Conservation (phyloP, 2,797 vertebrate genomes). For the Garrulus glandarius region DNA sequence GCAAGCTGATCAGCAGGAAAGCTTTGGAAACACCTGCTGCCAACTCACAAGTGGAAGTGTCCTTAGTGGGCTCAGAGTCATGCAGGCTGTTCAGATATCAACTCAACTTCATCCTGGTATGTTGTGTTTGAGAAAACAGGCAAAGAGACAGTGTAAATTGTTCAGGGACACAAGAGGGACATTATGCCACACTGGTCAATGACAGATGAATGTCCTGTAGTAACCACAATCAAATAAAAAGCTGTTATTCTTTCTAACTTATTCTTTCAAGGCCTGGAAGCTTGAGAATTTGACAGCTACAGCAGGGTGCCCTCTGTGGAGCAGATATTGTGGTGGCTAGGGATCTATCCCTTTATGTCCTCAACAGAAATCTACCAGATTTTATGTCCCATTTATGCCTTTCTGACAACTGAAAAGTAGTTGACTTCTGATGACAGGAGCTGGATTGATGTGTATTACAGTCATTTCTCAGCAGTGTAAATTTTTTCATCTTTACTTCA, state of each 20-base stretch:
- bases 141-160: background rate
- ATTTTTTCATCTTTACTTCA: background rate
- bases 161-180: background rate
- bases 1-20: background rate
- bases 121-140: background rate
- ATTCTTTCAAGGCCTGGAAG: background rate
- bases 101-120: background rate
- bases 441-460: background rate
- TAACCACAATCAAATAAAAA: background rate
- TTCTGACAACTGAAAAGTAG: background rate
- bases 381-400: background rate
- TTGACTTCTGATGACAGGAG: background rate
- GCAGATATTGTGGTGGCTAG: background rate
- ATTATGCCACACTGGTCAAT: background rate
- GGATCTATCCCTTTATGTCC: background rate
- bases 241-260: background rate
- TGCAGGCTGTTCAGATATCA: background rate
- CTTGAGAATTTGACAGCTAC: background rate
- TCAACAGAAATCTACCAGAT: background rate
- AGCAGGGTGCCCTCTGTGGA: background rate
- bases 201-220: background rate
- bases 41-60: background rate
- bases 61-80: background rate
- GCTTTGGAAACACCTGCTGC: background rate
- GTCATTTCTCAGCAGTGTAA: background rate